phyloP scores from a whole-genome alignment of 2,888 invertebrate genomes.

The Scrobipalpa atriplicella region DNA sequence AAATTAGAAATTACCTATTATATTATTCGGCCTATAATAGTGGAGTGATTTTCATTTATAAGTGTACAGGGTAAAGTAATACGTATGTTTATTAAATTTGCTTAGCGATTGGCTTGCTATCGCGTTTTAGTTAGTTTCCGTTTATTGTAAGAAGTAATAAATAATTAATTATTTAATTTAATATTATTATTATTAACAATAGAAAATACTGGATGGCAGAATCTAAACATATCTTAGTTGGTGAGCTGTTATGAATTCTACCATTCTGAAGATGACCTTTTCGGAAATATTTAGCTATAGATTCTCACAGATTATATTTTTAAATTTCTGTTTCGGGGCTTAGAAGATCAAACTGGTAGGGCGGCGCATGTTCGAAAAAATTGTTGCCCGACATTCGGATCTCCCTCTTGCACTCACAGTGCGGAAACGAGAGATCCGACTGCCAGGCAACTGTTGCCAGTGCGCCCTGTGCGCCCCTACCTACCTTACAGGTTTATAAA shows the following conservation, averaged over 20 bases:
- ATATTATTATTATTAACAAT: constrained; percentile 21
- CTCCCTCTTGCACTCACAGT: too few relatives aligned
- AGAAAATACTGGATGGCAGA: constrained; percentile 25
- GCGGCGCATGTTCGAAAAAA: too few relatives aligned
- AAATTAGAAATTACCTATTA: background rate
- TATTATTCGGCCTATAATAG: constrained; percentile 42
- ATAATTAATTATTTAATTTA: constrained; percentile 14
- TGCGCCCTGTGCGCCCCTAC: too few relatives aligned
- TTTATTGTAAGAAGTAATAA: constrained; percentile 13
- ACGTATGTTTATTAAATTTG: constrained; percentile 41
- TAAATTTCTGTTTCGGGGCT: background rate
- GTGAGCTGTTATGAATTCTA: constrained; percentile 27
- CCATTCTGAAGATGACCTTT: constrained; percentile 15
- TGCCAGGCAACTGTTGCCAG: too few relatives aligned
- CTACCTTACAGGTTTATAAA: too few relatives aligned
- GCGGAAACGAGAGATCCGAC: too few relatives aligned
- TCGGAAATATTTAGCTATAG: constrained; percentile 28
- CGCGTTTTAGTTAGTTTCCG: background rate
- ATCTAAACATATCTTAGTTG: constrained; percentile 27
- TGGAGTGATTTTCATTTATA: constrained; percentile 32
- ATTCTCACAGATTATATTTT: too few relatives aligned
- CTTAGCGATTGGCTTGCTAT: constrained; percentile 41
- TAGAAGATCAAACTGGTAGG: too few relatives aligned
- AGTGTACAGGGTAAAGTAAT: constrained; percentile 72
- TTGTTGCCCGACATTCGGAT: too few relatives aligned